Evolutionary conservation across 2,797 vertebrate species (phyloP).

Genomic region (Enteromius afrohamiltoni): DNA sequence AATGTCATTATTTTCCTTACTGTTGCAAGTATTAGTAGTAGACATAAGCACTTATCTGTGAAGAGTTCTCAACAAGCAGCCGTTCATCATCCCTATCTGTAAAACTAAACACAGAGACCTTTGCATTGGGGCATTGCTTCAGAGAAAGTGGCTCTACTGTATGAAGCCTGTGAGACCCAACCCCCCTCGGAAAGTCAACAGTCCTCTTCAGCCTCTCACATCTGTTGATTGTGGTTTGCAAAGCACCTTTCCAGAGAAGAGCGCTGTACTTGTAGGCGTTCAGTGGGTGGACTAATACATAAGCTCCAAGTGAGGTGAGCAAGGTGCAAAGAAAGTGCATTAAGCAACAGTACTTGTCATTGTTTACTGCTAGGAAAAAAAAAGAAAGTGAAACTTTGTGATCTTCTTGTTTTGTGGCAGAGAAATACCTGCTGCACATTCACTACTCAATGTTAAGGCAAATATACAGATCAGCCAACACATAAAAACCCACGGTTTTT

Average conservation of each 20-base stretch:
- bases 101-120: not conserved
- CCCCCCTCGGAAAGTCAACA: not conserved
- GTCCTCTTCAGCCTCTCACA: not conserved
- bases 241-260: slow-evolving; percentile 32
- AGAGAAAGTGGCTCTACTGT: slow-evolving; percentile 14
- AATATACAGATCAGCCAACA: not conserved
- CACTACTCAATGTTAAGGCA: not conserved
- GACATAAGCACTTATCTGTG: not conserved
- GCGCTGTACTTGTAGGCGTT: slow-evolving; percentile 33
- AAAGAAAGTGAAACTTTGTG: not conserved
- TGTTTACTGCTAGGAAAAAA: not conserved
- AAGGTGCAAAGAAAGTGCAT: slow-evolving; percentile 8
- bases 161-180: slow-evolving; percentile 6
- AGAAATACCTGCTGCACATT: not conserved
- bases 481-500: not conserved
- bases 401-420: not conserved
- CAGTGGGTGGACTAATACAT: slow-evolving; percentile 35
- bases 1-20: not conserved
- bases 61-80: not conserved
- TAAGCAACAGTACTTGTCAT: not conserved
- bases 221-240: slow-evolving; percentile 17
- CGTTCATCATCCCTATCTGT: not conserved
- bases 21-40: not conserved
- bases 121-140: not conserved
- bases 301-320: slow-evolving; percentile 17